Percentiles rank a stretch among this genome's conserved stretches.
Evolutionary conservation across 2,888 invertebrate genomes (phyloP).

Genomic region (Spodoptera exigua): DNA sequence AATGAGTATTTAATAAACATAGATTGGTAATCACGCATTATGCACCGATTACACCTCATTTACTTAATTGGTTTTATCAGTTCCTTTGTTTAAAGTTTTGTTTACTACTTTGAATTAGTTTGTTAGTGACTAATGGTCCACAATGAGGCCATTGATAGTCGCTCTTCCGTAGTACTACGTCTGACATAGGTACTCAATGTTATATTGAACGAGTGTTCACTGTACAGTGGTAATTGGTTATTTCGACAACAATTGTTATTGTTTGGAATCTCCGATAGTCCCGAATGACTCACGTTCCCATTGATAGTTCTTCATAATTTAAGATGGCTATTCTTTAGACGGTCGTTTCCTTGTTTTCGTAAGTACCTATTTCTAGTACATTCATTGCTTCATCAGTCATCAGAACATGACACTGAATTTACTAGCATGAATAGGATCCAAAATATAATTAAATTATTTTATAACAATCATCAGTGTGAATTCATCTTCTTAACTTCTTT

Average conservation of each 20-base stretch:
- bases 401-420: no score
- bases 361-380: no score
- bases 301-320: background rate
- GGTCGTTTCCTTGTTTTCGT: background rate
- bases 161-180: conserved; percentile 28
- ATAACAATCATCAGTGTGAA: no score
- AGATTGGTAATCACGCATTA: conserved; percentile 12
- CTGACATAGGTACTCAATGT: conserved; percentile 30
- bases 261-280: conserved; percentile 1
- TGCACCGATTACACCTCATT: conserved; percentile 28
- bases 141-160: conserved; percentile 41
- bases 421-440: no score
- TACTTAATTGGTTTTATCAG: conserved; percentile 29
- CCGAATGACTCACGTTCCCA: background rate
- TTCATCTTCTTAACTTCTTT: no score
- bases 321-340: conserved; percentile 3
- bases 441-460: no score
- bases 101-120: conserved; percentile 24
- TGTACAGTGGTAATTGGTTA: conserved; percentile 28
- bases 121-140: conserved; percentile 20
- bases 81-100: conserved; percentile 42
- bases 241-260: conserved; percentile 28
- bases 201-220: conserved; percentile 10
- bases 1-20: conserved; percentile 6
- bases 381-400: background rate